Base-by-base conservation (phyloP, 2,797 vertebrate genomes). In the Onychomys leucogaster region DNA sequence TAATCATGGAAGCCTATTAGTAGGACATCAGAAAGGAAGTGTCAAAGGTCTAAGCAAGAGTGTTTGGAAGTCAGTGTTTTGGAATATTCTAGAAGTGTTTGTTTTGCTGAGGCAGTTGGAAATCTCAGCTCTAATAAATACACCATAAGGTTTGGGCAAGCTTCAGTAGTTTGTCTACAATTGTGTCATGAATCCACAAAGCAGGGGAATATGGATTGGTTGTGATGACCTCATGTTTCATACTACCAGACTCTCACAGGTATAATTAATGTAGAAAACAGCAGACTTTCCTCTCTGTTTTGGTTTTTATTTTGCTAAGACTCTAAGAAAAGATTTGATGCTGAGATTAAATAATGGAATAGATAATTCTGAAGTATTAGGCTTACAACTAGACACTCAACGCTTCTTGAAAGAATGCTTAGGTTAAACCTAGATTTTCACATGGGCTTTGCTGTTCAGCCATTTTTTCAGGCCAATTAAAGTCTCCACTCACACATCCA, bases 131-230 rank as follows among this genome's bases (percentile, higher is more conserved):
- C 83, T 92, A n/a, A n/a, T 71, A 83, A 10, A 83, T 78, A 84
- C 10, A 55, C 87, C 84, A 34, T 73, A 83, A 49, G 43, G 11
- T 80, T 90, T 76, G 87, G 75, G 34, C 65, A 57, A 83, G 87
- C 91, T 82, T 78, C 34, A 73, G 21, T 80, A 69, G 9, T 69
- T 94, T 90, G 71, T 88, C 86, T 95, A 67, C n/a, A 92, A 61
- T 92, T 94, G 61, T 67, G 49, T 19, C 82, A 88, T 75, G 29
- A 80, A 73, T 90, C 49, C 83, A 82, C 29, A 86, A 96, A 94
- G 43, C 43, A 86, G 49, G 46, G 87, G 76, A 89, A 90, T 91
- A 71, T 81, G 55, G n/a, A 81, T 81, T 46, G 43, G n/a, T 81
- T 87, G 34, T 55, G 49, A 88, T 92, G 29, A 61, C 49, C 41